Evolutionary conservation across 2,797 vertebrate genomes (phyloP).

Genomic region (Myotis pilosus): DNA sequence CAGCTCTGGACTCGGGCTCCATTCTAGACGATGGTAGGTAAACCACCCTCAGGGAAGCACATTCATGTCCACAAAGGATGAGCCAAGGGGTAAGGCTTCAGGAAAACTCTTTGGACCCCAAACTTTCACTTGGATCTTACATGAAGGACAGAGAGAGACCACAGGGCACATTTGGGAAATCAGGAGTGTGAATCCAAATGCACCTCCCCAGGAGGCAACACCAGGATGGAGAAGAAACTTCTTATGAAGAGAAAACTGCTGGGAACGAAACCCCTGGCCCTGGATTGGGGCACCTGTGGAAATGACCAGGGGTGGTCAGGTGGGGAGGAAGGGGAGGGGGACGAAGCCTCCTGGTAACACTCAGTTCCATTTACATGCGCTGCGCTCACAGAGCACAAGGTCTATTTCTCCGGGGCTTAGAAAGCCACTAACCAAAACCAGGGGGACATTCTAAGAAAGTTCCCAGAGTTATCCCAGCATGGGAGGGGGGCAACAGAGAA

Average conservation of each 20-base stretch:
- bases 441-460: background rate
- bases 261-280: constrained; percentile 34
- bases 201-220: constrained; percentile 49
- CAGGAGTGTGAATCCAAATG: background rate
- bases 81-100: background rate
- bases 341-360: background rate
- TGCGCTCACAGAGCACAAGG: background rate
- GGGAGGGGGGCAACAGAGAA: background rate
- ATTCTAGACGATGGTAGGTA: background rate
- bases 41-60: background rate
- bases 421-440: background rate
- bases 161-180: background rate
- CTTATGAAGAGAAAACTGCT: constrained; percentile 53
- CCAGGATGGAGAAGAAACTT: constrained; percentile 52
- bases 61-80: background rate
- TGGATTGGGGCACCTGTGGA: constrained; percentile 49
- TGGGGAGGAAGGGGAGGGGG: constrained; percentile 35
- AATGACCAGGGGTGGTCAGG: background rate
- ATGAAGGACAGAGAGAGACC: background rate
- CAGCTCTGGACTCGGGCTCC: background rate
- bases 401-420: background rate
- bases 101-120: background rate
- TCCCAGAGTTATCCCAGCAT: background rate
- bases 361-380: background rate
- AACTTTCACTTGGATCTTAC: background rate